phyloP scores from a whole-genome alignment of 2,888 invertebrate species.

The Meloe dianella region DNA sequence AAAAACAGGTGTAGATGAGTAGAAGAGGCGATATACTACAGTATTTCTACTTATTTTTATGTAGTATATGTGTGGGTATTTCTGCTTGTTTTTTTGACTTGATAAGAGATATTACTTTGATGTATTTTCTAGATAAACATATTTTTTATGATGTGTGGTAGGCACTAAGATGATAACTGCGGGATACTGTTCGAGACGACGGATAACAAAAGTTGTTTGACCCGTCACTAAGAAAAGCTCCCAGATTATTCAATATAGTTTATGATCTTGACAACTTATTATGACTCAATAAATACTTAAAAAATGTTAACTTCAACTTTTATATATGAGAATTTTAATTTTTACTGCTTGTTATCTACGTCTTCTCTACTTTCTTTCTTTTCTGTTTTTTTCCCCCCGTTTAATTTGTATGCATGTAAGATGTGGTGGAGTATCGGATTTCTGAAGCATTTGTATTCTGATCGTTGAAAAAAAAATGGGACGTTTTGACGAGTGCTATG shows the following conservation, averaged over 20 bases:
- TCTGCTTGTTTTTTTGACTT: too few species aligned
- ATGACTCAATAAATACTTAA: constrained; percentile 59
- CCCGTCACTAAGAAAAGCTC: constrained; percentile 51
- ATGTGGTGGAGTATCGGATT: not conserved
- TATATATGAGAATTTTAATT: constrained; percentile 55
- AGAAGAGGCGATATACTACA: not conserved
- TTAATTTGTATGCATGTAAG: not conserved
- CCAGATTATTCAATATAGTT: constrained; percentile 57
- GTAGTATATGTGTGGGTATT: not conserved
- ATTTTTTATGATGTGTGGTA: constrained; percentile 30
- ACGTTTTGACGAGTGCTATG: not conserved
- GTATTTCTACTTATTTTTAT: not conserved
- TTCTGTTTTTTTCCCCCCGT: constrained; percentile 18
- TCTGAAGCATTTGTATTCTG: not conserved
- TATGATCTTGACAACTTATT: constrained; percentile 58
- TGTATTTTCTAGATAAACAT: constrained; percentile 26
- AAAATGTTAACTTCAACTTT: constrained; percentile 51
- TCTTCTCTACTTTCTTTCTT: constrained; percentile 25
- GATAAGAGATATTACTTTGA: constrained; percentile 15
- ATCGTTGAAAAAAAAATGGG: not conserved
- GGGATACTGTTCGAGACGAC: constrained; percentile 28
- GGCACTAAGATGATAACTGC: constrained; percentile 24
- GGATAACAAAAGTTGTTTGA: constrained; percentile 39
- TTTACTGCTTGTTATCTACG: constrained; percentile 43
- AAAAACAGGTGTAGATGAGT: not conserved